phyloP scores from a whole-genome alignment of 2,797 vertebrate species.

The Karalla daura region DNA sequence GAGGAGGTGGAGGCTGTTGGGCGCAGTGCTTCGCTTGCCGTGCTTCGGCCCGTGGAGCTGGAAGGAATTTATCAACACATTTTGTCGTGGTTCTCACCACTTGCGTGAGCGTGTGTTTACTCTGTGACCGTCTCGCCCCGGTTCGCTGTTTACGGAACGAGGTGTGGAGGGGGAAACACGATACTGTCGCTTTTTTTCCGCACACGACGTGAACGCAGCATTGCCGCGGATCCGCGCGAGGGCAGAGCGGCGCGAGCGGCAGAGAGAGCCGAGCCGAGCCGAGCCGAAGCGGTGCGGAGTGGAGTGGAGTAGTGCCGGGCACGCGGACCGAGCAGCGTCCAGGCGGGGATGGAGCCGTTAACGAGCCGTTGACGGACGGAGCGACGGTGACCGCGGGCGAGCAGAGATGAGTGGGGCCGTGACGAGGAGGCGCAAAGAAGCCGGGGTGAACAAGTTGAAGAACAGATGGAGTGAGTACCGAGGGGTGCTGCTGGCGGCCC shows the following conservation, averaged over 20 bases:
- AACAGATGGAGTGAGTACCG: constrained; percentile 76
- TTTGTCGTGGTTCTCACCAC: too few species aligned
- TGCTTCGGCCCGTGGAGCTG: background rate
- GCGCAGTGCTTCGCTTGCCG: background rate
- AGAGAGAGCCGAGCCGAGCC: too few species aligned
- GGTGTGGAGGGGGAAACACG: background rate
- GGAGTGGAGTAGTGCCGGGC: too few species aligned
- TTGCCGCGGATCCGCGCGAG: background rate
- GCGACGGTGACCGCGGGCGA: background rate
- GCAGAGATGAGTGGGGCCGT: constrained; percentile 61
- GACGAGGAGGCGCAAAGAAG: constrained; percentile 32
- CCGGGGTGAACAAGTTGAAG: constrained; percentile 9
- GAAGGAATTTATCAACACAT: too few species aligned
- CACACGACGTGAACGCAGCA: constrained; percentile 36
- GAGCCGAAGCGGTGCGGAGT: too few species aligned
- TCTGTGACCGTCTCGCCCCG: background rate
- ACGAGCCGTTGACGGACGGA: background rate
- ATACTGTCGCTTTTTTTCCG: background rate
- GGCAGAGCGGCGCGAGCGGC: too few species aligned
- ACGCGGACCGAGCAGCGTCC: background rate
- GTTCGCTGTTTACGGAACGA: too few species aligned
- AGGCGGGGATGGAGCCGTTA: constrained; percentile 36
- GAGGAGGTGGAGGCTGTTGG: constrained; percentile 1
- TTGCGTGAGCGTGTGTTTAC: background rate
- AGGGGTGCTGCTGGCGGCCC: too few species aligned